These are phyloP conservation scores for Hybos culiciformis DNA, from an alignment of 2,888 invertebrate species.

Conservation along the genomic window DNA sequence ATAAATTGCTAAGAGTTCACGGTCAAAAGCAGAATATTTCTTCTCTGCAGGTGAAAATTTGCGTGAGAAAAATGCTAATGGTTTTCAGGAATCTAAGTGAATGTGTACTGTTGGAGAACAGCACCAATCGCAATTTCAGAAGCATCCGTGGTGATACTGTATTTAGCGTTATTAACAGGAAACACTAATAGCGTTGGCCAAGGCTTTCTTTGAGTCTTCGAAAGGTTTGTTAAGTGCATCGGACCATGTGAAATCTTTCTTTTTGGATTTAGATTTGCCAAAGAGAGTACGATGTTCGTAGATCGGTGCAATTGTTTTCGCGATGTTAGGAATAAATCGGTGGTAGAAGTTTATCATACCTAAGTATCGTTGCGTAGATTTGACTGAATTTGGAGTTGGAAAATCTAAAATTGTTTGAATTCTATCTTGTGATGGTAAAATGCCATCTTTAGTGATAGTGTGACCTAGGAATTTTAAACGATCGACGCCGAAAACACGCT, in stretches of 20 bases:
- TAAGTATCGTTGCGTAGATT: not conserved
- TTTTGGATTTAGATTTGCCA: not conserved
- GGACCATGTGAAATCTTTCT: not conserved
- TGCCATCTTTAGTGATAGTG: not conserved
- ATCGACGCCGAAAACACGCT: constrained; percentile 5
- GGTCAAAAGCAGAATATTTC: constrained; percentile 1
- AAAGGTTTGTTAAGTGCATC: not conserved
- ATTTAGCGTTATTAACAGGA: constrained; percentile 1
- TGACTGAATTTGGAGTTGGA: not conserved
- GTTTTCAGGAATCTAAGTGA: not conserved
- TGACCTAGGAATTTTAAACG: constrained; percentile 6
- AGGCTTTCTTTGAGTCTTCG: too few species aligned
- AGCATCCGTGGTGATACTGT: not conserved
- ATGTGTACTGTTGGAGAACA: constrained; percentile 3
- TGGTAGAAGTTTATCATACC: constrained; percentile 5
- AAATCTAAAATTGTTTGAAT: not conserved
- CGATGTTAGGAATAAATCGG: constrained; percentile 2
- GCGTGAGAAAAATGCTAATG: constrained; percentile 2
- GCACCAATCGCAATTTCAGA: constrained; percentile 1
- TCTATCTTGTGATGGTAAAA: not conserved
- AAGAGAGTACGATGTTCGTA: not conserved
- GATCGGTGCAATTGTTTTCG: not conserved
- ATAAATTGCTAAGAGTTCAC: not conserved
- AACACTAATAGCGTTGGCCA: too few species aligned
- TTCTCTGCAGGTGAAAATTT: not conserved